Percentiles rank a stretch among this genome's conserved stretches.
Conservation (phyloP, 2,888 invertebrate species). For the Polydrusus tereticollis region DNA sequence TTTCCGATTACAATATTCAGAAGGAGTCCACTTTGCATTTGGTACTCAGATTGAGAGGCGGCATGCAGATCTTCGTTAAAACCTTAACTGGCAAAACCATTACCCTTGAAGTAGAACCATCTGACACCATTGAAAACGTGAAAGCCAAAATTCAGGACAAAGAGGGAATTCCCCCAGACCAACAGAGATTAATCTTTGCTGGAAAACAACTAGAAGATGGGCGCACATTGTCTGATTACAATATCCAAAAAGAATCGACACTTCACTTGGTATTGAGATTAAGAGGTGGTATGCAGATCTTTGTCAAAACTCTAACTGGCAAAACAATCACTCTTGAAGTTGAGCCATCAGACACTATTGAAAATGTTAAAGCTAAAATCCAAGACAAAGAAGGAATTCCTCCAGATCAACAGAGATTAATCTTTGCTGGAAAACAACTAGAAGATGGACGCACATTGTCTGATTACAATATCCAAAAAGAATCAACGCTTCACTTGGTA, state of each 20-base stretch:
- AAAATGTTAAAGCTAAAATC: conserved; percentile 75
- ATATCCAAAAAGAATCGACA: conserved; percentile 92
- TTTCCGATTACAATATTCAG: conserved; percentile 93
- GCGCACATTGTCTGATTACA: conserved; percentile 87
- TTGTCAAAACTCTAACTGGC: conserved; percentile 72
- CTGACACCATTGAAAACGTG: conserved; percentile 75
- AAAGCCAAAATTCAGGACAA: conserved; percentile 73
- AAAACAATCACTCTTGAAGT: conserved; percentile 72
- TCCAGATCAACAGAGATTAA: conserved; percentile 72
- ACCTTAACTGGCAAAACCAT: conserved; percentile 72
- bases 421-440: conserved; percentile 75
- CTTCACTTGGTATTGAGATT: conserved; percentile 42
- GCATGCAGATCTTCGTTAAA: conserved; percentile 78
- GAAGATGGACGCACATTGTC: conserved; percentile 94
- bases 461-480: conserved; percentile 94
- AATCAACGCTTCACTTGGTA: conserved; percentile 94
- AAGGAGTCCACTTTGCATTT: conserved; percentile 95
- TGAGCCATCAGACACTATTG: conserved; percentile 74
- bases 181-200: conserved; percentile 75
- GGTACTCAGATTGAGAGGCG: conserved; percentile 93
- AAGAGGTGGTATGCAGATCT: conserved; percentile 67
- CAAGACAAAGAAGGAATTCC: conserved; percentile 72
- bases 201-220: conserved; percentile 81
- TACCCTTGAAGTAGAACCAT: conserved; percentile 72
- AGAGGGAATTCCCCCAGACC: conserved; percentile 72